Evolutionary conservation across 1,140 invertebrate genomes (phyloP), one percentile per base, ranked within the genome.

Genomic region (Marisa cornuarietis): DNA sequence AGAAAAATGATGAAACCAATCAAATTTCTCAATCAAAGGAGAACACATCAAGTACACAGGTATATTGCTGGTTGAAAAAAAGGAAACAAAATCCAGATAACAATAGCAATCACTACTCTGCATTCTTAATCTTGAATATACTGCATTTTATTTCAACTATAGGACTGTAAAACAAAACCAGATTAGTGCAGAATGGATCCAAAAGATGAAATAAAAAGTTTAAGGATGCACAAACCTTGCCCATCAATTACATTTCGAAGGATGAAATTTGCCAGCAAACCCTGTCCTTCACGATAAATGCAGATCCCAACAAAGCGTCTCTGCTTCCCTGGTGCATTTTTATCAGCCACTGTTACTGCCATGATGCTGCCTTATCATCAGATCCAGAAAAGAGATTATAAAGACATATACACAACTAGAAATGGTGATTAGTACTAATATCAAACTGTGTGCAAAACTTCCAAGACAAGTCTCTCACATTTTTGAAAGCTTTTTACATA

Each of bases 251-350:
- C 93, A 93, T 99, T 99, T 87, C 99, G 93, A 8, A 99, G 90
- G 54, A 94, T 95, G 88, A 99, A 99, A 65, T 93, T 92, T 73
- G 96, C 94, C 82, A 94, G 92, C 1, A 99, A 92, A 1, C 98
- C 98, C 90, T 93, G 93, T 5, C 94, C 94, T 79, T 92, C 92
- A 84, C 97, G 92, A 79, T 96, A 91, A 86, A 99, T 99, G 87
- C 98, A 99, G 87, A 99, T 98, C 8, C 99, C 98, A 76, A 99
- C 95, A 93, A 99, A 99, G 88, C 94, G 93, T 87, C 94, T 97
- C 0, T 92, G 92, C 92, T 99, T 99, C 62, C 94, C 95, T 22
- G 95, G 94, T 61, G 96, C 94, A 93, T 98, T 95, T 65, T 92
- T 93, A 91, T 99, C 98, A 1, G 96, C 94, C 78, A 95, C 94